Percentiles rank a stretch among this genome's conserved stretches.
These are phyloP conservation scores for Alentia gelatinosa DNA, from an alignment of 2,888 invertebrate genomes.

Conservation along the genomic window DNA sequence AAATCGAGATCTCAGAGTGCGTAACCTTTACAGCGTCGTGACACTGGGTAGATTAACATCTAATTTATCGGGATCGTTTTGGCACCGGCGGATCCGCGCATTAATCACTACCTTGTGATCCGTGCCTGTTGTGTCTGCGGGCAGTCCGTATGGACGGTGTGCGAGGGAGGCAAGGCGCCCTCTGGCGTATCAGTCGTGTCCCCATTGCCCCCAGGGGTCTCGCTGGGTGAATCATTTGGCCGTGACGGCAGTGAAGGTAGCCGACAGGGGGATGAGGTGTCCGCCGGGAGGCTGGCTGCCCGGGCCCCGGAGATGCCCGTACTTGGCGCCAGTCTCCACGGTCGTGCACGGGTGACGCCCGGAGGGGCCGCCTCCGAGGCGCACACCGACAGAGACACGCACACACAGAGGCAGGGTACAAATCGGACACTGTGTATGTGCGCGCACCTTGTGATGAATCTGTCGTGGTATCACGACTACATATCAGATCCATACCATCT, in stretches of 20 bases:
- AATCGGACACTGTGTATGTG: too few relatives aligned
- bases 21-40: background rate
- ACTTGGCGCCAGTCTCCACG: conserved; percentile 15
- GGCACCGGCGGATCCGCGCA: background rate
- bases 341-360: background rate
- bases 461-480: too few relatives aligned
- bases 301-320: background rate
- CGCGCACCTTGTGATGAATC: background rate
- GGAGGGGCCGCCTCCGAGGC: background rate
- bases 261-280: conserved; percentile 7
- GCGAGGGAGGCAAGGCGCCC: background rate
- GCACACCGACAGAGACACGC: background rate
- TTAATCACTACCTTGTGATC: background rate
- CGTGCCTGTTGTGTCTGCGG: background rate
- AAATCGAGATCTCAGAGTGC: too few relatives aligned
- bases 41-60: background rate
- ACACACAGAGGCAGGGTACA: background rate
- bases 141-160: background rate
- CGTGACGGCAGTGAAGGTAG: background rate
- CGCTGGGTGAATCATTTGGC: conserved; percentile 5
- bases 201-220: too few relatives aligned
- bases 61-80: background rate
- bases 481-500: too few relatives aligned
- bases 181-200: background rate
- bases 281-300: conserved; percentile 5